Evolutionary conservation across 1,140 invertebrate species (phyloP), one percentile per base, ranked within the genome.

Genomic region (Zophobas atratus): DNA sequence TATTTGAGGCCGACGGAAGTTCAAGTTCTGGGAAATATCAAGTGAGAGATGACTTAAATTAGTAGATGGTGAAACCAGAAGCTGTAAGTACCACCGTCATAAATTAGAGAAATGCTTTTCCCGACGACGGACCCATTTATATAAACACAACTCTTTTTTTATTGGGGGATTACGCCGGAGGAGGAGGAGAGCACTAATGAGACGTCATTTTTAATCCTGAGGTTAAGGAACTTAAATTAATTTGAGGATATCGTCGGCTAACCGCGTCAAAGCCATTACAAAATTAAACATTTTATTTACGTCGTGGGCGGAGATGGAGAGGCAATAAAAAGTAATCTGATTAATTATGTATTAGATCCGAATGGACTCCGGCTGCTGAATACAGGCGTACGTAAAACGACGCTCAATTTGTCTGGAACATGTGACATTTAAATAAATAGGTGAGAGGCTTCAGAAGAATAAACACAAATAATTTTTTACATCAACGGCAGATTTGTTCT

Each of bases 161-260:
- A 51, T 51, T 51, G n/a, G 6, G 49, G 20, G 3, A 51, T 51
- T 51, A 51, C 2, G 20, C 20, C 20, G 20, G 20, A 6, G 49
- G 2, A 51, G 20, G n/a, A 51, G n/a, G 49, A 20, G 49, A 51
- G 4, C 49, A 51, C 49, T 51, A 4, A 51, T 51, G n/a, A 51
- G 43, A 4, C 20, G 49, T 51, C 49, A 51, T 20, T 51, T 51
- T 51, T 51, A 51, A 51, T 51, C n/a, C n/a, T n/a, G 49, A 51
- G n/a, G 49, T 51, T 20, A 51, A 51, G 2, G 49, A 51, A 4
- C 49, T 2, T 51, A 6, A 51, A 51, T 20, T 6, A 20, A 51
- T 6, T 46, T 46, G 43, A 3, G 43, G 43, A 4, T 46, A 46
- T 46, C 43, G 43, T 46, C 43, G 43, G 43, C 8, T 8, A 3